phyloP scores from a whole-genome alignment of 2,797 vertebrate genomes.

The Gallirallus australis region DNA sequence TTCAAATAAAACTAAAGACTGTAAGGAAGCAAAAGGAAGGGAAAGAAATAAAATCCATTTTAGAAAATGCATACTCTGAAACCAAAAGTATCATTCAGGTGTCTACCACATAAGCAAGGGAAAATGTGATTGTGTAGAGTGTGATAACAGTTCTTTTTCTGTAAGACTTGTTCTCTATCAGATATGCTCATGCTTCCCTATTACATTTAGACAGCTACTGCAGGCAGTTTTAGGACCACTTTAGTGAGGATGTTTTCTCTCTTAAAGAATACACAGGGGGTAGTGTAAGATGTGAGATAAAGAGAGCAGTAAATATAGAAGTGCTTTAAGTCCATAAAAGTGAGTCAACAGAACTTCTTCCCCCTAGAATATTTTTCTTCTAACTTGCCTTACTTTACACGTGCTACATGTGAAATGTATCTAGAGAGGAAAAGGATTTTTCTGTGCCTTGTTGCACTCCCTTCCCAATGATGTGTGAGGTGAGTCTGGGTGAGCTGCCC shows the following conservation, averaged over 20 bases:
- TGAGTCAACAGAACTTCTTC: neutral
- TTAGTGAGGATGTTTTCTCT: neutral
- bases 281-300: neutral
- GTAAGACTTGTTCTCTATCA: neutral
- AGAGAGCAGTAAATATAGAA: neutral
- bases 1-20: neutral
- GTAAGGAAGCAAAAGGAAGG: neutral
- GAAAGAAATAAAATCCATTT: neutral
- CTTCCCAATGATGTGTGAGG: neutral
- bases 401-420: neutral
- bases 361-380: neutral
- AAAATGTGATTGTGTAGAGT: neutral
- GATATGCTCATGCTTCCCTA: neutral
- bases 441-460: neutral
- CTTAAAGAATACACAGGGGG: neutral
- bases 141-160: constrained; percentile 8
- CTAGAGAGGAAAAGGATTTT: neutral
- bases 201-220: neutral
- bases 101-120: neutral
- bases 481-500: neutral
- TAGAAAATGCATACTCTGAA: neutral
- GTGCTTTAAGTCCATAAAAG: neutral
- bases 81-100: neutral
- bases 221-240: constrained; percentile 18
- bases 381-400: neutral